A percentile compares a stretch with the other conserved stretches of the same genome.
These are phyloP conservation scores for Sebastes iracundus DNA, from an alignment of 2,797 vertebrate species.

Conservation along the genomic window DNA sequence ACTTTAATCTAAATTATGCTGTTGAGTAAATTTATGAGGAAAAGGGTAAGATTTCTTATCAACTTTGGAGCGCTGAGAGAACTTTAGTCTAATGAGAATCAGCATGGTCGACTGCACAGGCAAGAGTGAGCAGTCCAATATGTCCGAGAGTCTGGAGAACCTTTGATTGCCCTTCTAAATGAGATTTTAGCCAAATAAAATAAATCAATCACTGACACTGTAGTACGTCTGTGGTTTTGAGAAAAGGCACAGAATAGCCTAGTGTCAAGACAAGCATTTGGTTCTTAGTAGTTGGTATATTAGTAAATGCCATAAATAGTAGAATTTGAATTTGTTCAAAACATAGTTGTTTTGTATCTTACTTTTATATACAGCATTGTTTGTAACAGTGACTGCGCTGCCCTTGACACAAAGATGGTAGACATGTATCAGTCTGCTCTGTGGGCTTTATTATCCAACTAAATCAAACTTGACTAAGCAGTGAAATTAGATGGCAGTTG, in stretches of 20 bases:
- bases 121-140: background rate
- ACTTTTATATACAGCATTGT: background rate
- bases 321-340: background rate
- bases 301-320: background rate
- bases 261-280: background rate
- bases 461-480: conserved; percentile 46
- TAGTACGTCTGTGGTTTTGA: background rate
- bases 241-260: background rate
- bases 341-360: background rate
- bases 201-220: background rate
- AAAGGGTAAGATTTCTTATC: conserved; percentile 21
- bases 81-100: conserved; percentile 48
- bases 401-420: background rate
- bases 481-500: conserved; percentile 30
- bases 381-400: background rate
- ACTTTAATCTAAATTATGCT: conserved; percentile 36
- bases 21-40: conserved; percentile 38
- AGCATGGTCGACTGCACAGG: conserved; percentile 30
- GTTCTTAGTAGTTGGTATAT: background rate
- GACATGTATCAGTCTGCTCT: background rate
- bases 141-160: conserved; percentile 14
- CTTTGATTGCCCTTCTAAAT: conserved; percentile 25
- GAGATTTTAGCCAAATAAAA: conserved; percentile 19
- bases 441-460: conserved; percentile 37
- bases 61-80: conserved; percentile 5